These are phyloP conservation scores for Globodera ellingtonae DNA, from an alignment of 1,140 invertebrate genomes.

Conservation along the genomic window DNA sequence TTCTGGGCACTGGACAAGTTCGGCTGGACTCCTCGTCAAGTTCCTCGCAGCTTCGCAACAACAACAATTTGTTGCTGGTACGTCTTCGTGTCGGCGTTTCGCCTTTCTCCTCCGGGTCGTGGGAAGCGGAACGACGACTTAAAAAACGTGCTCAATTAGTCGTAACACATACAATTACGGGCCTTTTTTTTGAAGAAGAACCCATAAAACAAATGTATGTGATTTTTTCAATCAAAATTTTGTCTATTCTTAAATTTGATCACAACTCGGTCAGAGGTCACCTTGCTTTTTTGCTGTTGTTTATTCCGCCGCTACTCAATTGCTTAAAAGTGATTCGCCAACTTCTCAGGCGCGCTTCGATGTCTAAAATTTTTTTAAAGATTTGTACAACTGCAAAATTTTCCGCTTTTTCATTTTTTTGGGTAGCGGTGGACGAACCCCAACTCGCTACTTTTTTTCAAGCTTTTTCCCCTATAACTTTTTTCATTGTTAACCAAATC, in stretches of 20 bases:
- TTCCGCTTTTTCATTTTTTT: not conserved
- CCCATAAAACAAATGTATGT: too few relatives aligned
- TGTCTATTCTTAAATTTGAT: too few relatives aligned
- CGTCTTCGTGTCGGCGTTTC: not conserved
- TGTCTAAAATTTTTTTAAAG: not conserved
- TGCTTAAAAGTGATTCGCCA: conserved; percentile 7
- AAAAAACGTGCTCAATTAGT: not conserved
- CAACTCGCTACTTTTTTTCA: too few relatives aligned
- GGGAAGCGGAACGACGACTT: conserved; percentile 17
- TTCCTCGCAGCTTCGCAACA: not conserved
- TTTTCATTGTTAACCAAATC: too few relatives aligned
- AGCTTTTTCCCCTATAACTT: too few relatives aligned
- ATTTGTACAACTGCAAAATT: not conserved
- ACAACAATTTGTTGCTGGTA: conserved; percentile 8
- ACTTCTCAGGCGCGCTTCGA: conserved; percentile 1
- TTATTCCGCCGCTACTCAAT: not conserved
- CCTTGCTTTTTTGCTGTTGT: not conserved
- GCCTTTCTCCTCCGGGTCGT: not conserved
- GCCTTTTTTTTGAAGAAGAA: not conserved
- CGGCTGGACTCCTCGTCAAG: not conserved
- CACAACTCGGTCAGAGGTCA: not conserved
- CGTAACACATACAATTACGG: not conserved
- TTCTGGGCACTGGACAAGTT: conserved; percentile 43
- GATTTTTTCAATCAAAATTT: too few relatives aligned
- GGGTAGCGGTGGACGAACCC: too few relatives aligned